A percentile compares a stretch with the other conserved stretches of the same genome.
phyloP scores from a whole-genome alignment of 1,140 invertebrate genomes.

The Anoplolepis gracilipes region DNA sequence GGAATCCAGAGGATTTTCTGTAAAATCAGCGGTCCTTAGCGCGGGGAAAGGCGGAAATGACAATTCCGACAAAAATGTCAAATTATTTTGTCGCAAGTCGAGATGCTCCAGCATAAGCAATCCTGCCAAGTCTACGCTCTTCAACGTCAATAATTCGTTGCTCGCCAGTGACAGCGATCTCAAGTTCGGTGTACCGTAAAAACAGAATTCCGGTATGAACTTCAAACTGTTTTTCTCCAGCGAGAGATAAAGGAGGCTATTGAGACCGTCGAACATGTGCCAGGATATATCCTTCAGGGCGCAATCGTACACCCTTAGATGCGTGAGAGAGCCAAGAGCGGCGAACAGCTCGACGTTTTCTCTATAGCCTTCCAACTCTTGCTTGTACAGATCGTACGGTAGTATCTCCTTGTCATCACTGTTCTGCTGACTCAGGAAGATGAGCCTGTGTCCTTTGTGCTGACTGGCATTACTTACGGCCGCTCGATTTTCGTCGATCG shows the following conservation, averaged over 20 bases:
- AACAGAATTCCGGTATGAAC: conserved; percentile 89
- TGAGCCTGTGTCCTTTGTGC: conserved; percentile 79
- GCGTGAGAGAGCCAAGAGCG: conserved; percentile 86
- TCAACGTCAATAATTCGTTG: conserved; percentile 88
- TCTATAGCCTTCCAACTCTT: conserved; percentile 85
- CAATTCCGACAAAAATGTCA: conserved; percentile 89
- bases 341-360: conserved; percentile 85
- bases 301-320: conserved; percentile 88
- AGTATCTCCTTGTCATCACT: conserved; percentile 86
- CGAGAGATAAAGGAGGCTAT: conserved; percentile 87
- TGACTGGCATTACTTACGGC: conserved; percentile 59
- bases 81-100: conserved; percentile 89
- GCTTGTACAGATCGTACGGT: conserved; percentile 88
- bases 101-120: conserved; percentile 88
- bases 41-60: conserved; percentile 90
- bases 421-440: conserved; percentile 81
- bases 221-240: conserved; percentile 88
- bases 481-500: conserved; percentile 63
- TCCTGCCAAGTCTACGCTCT: conserved; percentile 89
- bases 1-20: conserved; percentile 88
- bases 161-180: conserved; percentile 88
- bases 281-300: conserved; percentile 88
- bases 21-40: conserved; percentile 87
- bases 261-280: conserved; percentile 90
- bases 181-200: conserved; percentile 89